phyloP scores from a whole-genome alignment of 2,113 vertebrate species.

The Macroglossus sobrinus region DNA sequence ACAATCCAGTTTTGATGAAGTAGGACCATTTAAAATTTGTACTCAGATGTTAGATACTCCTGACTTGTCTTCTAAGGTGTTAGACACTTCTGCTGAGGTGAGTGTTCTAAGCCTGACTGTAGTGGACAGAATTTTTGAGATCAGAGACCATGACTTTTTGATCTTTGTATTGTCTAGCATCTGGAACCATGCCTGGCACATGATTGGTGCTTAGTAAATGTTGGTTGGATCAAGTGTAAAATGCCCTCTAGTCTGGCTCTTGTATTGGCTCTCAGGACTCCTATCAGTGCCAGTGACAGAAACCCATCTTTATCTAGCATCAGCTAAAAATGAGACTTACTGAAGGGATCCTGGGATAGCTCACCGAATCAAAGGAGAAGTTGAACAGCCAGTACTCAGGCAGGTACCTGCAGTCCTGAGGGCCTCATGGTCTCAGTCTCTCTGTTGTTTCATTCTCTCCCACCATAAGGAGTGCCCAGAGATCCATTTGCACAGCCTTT shows the following conservation, averaged over 20 bases:
- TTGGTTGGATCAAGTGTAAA: background rate
- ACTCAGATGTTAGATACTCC: background rate
- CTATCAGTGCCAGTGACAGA: background rate
- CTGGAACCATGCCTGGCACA: background rate
- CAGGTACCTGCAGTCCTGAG: too few species aligned
- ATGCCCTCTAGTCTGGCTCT: background rate
- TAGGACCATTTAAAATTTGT: background rate
- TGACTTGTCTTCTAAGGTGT: background rate
- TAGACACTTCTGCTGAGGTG: background rate
- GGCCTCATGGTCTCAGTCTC: background rate
- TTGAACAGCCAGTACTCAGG: background rate
- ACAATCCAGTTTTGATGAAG: background rate
- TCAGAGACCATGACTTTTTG: background rate
- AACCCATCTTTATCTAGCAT: background rate
- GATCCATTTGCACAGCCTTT: rapidly evolving
- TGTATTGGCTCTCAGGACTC: background rate
- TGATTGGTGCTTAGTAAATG: background rate
- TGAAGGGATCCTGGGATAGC: background rate
- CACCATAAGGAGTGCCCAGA: background rate
- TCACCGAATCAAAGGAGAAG: background rate
- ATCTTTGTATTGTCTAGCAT: background rate
- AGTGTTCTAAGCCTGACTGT: background rate
- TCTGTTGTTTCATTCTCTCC: too few species aligned
- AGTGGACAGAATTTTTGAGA: background rate
- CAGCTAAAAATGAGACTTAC: background rate